Base-by-base conservation (phyloP, 2,797 vertebrate species). In the Aldrovandia affinis region DNA sequence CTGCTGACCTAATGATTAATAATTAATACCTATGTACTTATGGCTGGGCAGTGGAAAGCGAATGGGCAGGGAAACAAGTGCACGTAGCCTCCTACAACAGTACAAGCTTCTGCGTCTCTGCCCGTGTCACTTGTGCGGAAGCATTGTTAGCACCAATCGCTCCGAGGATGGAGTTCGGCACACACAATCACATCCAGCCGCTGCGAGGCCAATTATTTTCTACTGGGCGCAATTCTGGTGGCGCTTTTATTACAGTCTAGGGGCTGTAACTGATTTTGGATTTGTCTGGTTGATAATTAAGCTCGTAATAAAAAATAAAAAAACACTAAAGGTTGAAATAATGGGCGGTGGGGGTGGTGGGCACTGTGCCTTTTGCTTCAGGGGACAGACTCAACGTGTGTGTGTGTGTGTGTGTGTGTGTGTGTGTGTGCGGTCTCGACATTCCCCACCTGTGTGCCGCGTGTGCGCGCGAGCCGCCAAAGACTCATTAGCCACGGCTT, bases 171-270 rank as follows among this genome's bases (percentile, higher is more conserved):
- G 8, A 75, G 39, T n/a, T 25, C 20, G 6, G 36, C n/a, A n/a
- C 39, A 25, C n/a, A 20, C 22, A 75, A 75, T 44, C 39, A 22
- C 70, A 7, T 47, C 70, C 70, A 10, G 6, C 8, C 18, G 12
- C 20, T 20, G 39, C 1, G 70, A 75, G 70, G 70, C 70, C 70
- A 75, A 75, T 75, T 75, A 75, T 75, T 42, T 75, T n/a, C 36
- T n/a, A 6, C 14, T 42, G 20, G 1, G 7, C 22, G 2, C n/a
- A 47, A n/a, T 42, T 25, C 44, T 20, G 6, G 39, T 44, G 36
- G 6, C 3, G 20, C 22, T 44, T 39, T 20, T 68, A 0, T 8
- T 25, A 25, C 18, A 22, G 36, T 75, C 70, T 75, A 2, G 20
- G 36, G 70, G 39, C 25, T 75, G 33, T n/a, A n/a, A 75, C 39